A percentile compares a stretch with the other conserved stretches of the same genome.
phyloP scores from a whole-genome alignment of 2,797 vertebrate genomes.

The Chiropotes sagulatus region DNA sequence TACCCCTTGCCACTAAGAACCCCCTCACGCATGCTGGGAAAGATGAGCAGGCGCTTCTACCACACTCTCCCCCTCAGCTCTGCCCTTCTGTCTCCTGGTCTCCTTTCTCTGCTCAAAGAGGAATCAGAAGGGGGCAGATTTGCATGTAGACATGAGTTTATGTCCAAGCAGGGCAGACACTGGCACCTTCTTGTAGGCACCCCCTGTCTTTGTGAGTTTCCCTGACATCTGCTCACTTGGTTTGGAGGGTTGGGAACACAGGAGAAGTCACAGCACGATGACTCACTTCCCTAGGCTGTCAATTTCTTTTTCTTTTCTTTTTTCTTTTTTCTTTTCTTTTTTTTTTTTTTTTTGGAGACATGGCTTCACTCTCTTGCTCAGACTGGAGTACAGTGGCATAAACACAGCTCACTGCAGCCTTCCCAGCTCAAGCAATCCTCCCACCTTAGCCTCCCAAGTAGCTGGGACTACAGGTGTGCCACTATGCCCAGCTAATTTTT shows the following conservation, averaged over 20 bases:
- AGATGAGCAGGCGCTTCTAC: rapidly evolving
- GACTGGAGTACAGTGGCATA: not conserved
- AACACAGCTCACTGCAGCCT: not conserved
- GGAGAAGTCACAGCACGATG: not conserved
- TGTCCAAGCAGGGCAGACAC: not conserved
- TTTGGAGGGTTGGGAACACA: not conserved
- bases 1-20: not conserved
- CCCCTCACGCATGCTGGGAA: rapidly evolving
- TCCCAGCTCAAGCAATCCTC: not conserved
- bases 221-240: not conserved
- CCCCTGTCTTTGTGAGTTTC: not conserved
- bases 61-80: not conserved
- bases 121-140: not conserved
- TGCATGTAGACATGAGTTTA: rapidly evolving
- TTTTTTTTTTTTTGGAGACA: not conserved
- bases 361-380: not conserved
- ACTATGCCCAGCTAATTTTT: not conserved
- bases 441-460: not conserved
- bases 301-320: not conserved
- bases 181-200: not conserved
- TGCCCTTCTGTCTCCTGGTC: not conserved
- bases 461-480: not conserved
- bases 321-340: not conserved
- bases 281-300: not conserved
- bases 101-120: not conserved